A percentile compares a stretch with the other conserved stretches of the same genome.
phyloP scores from a whole-genome alignment of 1,140 invertebrate genomes.

The Brachystomella parvula region DNA sequence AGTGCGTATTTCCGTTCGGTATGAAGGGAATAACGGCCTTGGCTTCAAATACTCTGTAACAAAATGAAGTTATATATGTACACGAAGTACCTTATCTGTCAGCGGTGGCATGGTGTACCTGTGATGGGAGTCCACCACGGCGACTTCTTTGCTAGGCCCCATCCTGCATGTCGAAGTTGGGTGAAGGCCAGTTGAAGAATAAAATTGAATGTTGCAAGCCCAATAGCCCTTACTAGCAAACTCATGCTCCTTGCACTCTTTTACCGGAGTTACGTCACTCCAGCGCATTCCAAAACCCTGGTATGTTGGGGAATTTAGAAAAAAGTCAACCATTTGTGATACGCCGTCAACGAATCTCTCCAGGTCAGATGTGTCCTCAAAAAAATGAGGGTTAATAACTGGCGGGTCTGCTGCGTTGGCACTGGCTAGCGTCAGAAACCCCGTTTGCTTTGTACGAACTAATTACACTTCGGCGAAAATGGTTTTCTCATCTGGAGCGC shows the following conservation, averaged over 20 bases:
- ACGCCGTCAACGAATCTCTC: conserved; percentile 40
- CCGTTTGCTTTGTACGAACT: conserved; percentile 20
- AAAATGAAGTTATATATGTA: too few relatives aligned
- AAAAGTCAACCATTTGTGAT: conserved; percentile 13
- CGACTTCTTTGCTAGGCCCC: conserved; percentile 72
- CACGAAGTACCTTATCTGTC: too few relatives aligned
- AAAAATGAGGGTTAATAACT: conserved; percentile 48
- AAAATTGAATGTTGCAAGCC: conserved; percentile 1
- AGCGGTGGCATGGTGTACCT: too few relatives aligned
- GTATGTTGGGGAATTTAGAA: conserved; percentile 18
- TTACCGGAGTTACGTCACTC: background rate
- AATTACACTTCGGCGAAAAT: conserved; percentile 19
- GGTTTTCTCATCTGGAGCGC: background rate
- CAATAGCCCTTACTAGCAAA: conserved; percentile 13
- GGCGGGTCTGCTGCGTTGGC: conserved; percentile 47
- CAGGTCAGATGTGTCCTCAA: conserved; percentile 39
- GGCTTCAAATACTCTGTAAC: too few relatives aligned
- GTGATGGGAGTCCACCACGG: conserved; percentile 77
- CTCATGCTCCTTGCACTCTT: background rate
- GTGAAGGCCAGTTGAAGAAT: conserved; percentile 21
- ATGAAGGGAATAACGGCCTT: too few relatives aligned
- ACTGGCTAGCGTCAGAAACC: conserved; percentile 40
- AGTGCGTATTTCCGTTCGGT: too few relatives aligned
- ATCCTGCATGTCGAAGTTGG: conserved; percentile 85
- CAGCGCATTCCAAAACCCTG: conserved; percentile 8